Conservation (phyloP, 2,113 vertebrate species). For the Trinectes maculatus region DNA sequence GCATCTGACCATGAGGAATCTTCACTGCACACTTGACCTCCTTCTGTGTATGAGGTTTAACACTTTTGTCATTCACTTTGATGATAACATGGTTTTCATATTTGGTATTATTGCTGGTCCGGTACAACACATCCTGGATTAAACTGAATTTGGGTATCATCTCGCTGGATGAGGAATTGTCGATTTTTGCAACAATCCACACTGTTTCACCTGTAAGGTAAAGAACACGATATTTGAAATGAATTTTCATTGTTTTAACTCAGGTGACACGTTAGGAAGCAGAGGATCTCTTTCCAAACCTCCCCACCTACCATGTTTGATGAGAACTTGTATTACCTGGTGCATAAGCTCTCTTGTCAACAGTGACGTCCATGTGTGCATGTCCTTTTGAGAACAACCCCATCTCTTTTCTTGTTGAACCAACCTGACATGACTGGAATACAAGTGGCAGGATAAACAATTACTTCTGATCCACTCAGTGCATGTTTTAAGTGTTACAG, state of each 20-base stretch:
- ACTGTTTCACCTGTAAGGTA: conserved; percentile 69
- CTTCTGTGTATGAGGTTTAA: conserved; percentile 52
- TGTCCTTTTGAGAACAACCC: conserved; percentile 74
- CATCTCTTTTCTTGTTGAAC: conserved; percentile 64
- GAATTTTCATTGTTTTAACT: neutral
- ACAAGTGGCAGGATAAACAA: conserved; percentile 16
- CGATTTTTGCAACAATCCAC: conserved; percentile 55
- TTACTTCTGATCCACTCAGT: neutral
- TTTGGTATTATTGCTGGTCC: conserved; percentile 41
- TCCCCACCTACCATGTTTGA: conserved; percentile 1
- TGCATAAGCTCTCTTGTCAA: conserved; percentile 62
- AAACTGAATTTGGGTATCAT: conserved; percentile 74
- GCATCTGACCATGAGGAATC: conserved; percentile 50
- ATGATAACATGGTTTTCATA: neutral
- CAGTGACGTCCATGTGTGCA: conserved; percentile 58
- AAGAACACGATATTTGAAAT: conserved; percentile 4
- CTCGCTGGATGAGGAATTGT: conserved; percentile 73
- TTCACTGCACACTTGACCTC: conserved; percentile 48
- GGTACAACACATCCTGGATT: conserved; percentile 49
- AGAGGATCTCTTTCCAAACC: neutral
- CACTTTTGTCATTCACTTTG: conserved; percentile 39
- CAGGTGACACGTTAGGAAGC: neutral
- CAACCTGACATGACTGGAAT: conserved; percentile 65
- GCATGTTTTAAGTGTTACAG: neutral
- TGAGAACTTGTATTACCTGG: conserved; percentile 59